Evolutionary conservation across 2,797 vertebrate genomes (phyloP).

Genomic region (Presbytis comata): DNA sequence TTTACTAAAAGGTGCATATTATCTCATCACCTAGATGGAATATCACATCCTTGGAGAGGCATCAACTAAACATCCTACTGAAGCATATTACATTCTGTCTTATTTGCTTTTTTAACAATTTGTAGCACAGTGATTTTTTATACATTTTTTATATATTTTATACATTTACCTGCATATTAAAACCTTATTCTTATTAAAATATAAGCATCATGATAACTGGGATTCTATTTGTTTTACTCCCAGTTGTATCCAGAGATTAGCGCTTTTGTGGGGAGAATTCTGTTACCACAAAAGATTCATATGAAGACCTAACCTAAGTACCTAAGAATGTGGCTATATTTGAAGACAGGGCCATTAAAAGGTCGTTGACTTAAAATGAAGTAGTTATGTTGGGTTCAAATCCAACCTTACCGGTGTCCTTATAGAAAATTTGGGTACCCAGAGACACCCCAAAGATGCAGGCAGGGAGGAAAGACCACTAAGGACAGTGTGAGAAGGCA

Average conservation of each 20-base stretch:
- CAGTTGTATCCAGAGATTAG: not conserved
- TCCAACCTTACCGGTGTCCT: not conserved
- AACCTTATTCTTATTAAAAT: not conserved
- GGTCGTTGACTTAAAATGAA: not conserved
- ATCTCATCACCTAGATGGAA: not conserved
- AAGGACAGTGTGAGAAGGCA: accelerated
- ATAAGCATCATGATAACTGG: not conserved
- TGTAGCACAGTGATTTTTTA: not conserved
- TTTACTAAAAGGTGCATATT: not conserved
- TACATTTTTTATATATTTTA: not conserved
- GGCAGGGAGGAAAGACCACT: not conserved
- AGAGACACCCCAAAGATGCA: not conserved
- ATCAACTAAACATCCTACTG: not conserved
- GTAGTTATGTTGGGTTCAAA: accelerated
- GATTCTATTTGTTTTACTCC: not conserved
- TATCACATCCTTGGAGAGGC: not conserved
- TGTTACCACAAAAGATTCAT: not conserved
- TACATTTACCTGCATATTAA: not conserved
- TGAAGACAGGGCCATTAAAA: not conserved
- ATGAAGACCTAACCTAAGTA: not conserved
- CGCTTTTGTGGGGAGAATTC: not conserved
- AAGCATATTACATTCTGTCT: not conserved
- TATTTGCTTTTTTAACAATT: not conserved
- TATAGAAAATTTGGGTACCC: not conserved
- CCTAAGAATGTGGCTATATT: not conserved